These are phyloP conservation scores for Dolomedes plantarius DNA, from an alignment of 2,888 invertebrate genomes.

Conservation along the genomic window DNA sequence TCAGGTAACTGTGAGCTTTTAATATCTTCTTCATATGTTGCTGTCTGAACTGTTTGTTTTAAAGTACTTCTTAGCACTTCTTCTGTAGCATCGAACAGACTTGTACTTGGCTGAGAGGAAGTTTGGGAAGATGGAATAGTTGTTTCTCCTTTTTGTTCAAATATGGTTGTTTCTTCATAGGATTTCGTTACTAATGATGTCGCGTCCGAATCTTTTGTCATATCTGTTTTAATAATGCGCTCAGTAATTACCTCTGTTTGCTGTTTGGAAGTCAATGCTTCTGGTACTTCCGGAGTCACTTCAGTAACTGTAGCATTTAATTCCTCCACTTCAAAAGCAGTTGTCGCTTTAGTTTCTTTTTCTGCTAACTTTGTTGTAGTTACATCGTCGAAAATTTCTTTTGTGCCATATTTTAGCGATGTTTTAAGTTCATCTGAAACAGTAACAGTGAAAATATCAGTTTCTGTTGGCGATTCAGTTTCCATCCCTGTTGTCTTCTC, in stretches of 20 bases:
- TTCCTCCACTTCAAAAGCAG: neutral
- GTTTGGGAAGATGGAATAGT: neutral
- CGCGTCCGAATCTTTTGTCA: neutral
- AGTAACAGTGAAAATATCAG: neutral
- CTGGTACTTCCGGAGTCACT: neutral
- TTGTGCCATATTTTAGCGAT: neutral
- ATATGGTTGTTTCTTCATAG: neutral
- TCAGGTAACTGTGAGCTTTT: neutral
- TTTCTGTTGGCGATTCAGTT: neutral
- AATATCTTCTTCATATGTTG: too few relatives aligned
- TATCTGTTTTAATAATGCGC: neutral
- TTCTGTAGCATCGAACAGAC: neutral
- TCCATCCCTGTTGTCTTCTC: neutral
- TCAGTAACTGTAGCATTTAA: neutral
- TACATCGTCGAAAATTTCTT: neutral
- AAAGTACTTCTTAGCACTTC: too few relatives aligned
- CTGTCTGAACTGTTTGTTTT: too few relatives aligned
- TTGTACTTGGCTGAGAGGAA: too few relatives aligned
- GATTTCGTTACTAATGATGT: neutral
- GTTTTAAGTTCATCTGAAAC: neutral
- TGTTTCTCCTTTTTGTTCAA: neutral
- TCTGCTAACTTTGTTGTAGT: neutral
- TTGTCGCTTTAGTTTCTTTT: neutral
- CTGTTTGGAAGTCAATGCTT: neutral
- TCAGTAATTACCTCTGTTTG: neutral